Conservation (phyloP, 2,113 vertebrate species). For the Poeciliopsis retropinna region DNA sequence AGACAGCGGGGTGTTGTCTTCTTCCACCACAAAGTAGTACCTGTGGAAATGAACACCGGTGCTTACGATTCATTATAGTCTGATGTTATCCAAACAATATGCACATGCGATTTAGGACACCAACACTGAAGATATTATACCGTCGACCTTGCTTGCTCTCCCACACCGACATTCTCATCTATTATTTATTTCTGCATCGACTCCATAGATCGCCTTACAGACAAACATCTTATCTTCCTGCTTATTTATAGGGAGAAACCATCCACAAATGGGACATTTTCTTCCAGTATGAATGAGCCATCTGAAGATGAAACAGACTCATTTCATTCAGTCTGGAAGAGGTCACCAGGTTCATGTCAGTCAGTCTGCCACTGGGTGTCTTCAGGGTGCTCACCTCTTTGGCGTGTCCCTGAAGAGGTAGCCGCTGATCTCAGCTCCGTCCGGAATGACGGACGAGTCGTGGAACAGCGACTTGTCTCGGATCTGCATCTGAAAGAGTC, state of each 20-base stretch:
- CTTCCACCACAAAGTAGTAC: slow-evolving; percentile 98
- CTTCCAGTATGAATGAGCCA: slow-evolving; percentile 17
- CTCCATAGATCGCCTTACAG: slow-evolving; percentile 50
- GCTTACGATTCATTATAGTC: slow-evolving; percentile 18
- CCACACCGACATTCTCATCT: slow-evolving; percentile 65
- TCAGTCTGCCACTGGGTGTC: not conserved
- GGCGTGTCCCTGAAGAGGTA: slow-evolving; percentile 96
- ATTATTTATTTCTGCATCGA: slow-evolving; percentile 74
- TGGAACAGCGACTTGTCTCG: slow-evolving; percentile 92
- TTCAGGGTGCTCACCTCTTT: slow-evolving; percentile 85
- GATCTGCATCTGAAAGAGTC: slow-evolving; percentile 98
- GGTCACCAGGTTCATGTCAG: not conserved
- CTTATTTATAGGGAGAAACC: slow-evolving; percentile 59
- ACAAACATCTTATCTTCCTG: slow-evolving; percentile 53
- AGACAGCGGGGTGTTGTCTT: slow-evolving; percentile 96
- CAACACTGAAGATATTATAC: not conserved
- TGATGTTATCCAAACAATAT: slow-evolving; percentile 15
- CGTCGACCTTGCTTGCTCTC: slow-evolving; percentile 36
- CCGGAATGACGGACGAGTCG: slow-evolving; percentile 92
- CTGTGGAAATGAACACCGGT: slow-evolving; percentile 69
- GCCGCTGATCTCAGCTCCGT: slow-evolving; percentile 95
- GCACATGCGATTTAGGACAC: not conserved
- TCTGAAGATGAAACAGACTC: not conserved
- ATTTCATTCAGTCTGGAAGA: slow-evolving; percentile 6
- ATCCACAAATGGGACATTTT: slow-evolving; percentile 33